Conservation (phyloP, 2,113 vertebrate genomes). For the Tricholaema leucomelas region DNA sequence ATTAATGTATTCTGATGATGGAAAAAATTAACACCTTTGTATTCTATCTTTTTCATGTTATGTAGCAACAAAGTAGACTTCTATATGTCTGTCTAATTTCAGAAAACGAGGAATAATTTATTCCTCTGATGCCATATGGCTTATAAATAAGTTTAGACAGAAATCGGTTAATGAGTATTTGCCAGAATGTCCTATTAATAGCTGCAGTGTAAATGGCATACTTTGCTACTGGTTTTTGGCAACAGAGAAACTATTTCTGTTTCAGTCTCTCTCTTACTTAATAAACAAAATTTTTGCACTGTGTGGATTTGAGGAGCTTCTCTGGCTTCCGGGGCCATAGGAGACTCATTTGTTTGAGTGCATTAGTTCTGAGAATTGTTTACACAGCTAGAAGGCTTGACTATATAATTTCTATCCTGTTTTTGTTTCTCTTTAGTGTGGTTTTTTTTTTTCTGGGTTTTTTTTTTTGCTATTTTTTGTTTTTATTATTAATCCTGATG, state of each 20-base stretch:
- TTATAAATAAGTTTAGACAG: not conserved
- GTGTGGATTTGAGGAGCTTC: not conserved
- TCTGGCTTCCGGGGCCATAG: slow-evolving; percentile 20
- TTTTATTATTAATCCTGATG: slow-evolving; percentile 6
- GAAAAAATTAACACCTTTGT: not conserved
- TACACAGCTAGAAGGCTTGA: slow-evolving; percentile 54
- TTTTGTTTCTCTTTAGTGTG: not conserved
- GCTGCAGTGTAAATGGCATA: not conserved
- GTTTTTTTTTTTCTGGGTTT: slow-evolving; percentile 22
- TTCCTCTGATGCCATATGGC: not conserved
- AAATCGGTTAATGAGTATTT: not conserved
- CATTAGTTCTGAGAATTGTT: slow-evolving; percentile 62
- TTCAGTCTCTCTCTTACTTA: not conserved
- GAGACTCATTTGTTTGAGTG: slow-evolving; percentile 43
- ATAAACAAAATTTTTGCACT: not conserved
- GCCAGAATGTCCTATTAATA: not conserved
- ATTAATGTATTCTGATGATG: not conserved
- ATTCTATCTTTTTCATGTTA: not conserved
- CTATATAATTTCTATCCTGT: slow-evolving; percentile 54
- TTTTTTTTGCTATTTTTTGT: not conserved
- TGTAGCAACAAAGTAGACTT: not conserved
- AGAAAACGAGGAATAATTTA: not conserved
- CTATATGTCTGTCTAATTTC: not conserved
- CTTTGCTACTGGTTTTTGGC: not conserved
- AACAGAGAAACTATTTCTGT: not conserved